These are phyloP conservation scores for Drosophila melanica DNA, from an alignment of 1,140 invertebrate genomes.

Conservation along the genomic window DNA sequence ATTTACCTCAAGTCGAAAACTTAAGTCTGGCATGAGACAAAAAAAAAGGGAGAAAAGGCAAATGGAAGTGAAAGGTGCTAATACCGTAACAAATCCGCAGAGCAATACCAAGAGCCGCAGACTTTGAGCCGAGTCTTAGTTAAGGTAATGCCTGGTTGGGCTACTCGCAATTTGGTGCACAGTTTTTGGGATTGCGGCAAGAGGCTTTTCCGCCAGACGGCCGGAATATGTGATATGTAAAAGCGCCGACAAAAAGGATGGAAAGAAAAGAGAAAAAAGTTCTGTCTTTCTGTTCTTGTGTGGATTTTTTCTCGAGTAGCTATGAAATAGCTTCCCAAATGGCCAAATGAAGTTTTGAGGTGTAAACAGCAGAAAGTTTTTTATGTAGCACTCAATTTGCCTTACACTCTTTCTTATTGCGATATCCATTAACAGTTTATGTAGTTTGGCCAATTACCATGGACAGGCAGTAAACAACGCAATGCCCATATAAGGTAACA, in stretches of 20 bases:
- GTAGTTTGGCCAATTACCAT: not conserved
- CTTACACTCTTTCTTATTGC: not conserved
- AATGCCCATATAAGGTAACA: not conserved
- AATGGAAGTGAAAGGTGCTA: conserved; percentile 36
- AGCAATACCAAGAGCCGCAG: conserved; percentile 13
- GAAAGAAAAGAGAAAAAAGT: conserved; percentile 2
- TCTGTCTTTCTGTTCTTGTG: not conserved
- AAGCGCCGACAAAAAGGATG: not conserved
- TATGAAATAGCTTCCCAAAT: conserved; percentile 23
- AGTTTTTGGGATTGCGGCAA: conserved; percentile 7
- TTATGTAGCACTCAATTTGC: not conserved
- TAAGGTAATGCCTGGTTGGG: conserved; percentile 18
- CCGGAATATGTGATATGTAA: conserved; percentile 18
- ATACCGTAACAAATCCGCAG: conserved; percentile 33
- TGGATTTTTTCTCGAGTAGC: conserved; percentile 1
- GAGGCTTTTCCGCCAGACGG: conserved; percentile 13
- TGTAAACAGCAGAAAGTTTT: conserved; percentile 9
- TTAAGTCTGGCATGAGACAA: conserved; percentile 1
- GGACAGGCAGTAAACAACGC: not conserved
- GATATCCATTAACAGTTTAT: conserved; percentile 14
- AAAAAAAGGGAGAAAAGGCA: conserved; percentile 5
- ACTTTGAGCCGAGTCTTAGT: conserved; percentile 38
- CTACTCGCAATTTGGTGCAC: conserved; percentile 28
- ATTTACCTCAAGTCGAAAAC: not conserved
- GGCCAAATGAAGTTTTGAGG: conserved; percentile 27